A percentile compares a stretch with the other conserved stretches of the same genome.
Evolutionary conservation across 2,888 invertebrate genomes (phyloP).

Genomic region (Aporophyla nigra): DNA sequence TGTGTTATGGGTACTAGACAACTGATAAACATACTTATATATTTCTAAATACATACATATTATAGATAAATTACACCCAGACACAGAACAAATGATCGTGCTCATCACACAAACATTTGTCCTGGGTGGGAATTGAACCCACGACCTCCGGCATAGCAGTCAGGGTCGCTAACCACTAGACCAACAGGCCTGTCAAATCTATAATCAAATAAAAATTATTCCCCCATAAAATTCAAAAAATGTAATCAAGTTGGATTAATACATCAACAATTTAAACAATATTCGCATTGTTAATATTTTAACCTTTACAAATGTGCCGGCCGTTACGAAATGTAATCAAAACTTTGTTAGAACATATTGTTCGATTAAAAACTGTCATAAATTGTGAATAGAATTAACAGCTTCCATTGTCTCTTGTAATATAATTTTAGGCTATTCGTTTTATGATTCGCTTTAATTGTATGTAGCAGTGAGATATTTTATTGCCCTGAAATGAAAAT

Average conservation of each 20-base stretch:
- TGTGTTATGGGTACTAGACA: too few species aligned
- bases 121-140: too few species aligned
- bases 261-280: conserved; percentile 38
- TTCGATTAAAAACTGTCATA: conserved; percentile 50
- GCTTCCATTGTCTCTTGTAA: conserved; percentile 33
- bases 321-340: conserved; percentile 46
- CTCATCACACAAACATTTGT: too few species aligned
- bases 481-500: neutral
- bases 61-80: too few species aligned
- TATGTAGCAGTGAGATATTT: neutral
- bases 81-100: too few species aligned
- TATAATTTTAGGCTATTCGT: conserved; percentile 16
- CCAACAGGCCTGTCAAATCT: too few species aligned
- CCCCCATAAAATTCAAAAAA: neutral
- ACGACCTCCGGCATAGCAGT: too few species aligned
- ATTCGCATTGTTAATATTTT: conserved; percentile 20
- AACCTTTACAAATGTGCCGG: conserved; percentile 18
- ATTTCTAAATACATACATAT: too few species aligned
- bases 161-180: too few species aligned
- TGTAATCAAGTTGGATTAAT: neutral
- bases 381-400: conserved; percentile 31
- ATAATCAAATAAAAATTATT: neutral
- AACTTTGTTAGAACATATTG: conserved; percentile 43
- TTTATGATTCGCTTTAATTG: conserved; percentile 8
- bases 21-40: too few species aligned